These are phyloP conservation scores for Melitaea cinxia DNA, from an alignment of 1,140 invertebrate genomes.

Conservation along the genomic window DNA sequence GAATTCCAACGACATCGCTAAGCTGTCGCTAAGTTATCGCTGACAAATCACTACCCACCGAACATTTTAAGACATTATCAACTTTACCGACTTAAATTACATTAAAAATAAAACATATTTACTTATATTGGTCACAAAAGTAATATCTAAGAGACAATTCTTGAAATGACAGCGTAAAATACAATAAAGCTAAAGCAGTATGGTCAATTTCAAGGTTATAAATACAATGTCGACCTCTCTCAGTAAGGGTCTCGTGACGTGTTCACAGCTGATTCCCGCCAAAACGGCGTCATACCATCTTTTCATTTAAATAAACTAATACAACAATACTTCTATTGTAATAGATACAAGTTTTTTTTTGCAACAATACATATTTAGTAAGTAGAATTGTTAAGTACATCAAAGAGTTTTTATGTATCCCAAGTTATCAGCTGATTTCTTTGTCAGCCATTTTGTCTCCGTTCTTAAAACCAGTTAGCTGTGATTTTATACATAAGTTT, in stretches of 20 bases:
- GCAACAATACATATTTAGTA: constrained; percentile 45
- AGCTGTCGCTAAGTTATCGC: constrained; percentile 13
- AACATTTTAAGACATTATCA: neutral
- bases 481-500: constrained; percentile 37
- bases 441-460: constrained; percentile 47
- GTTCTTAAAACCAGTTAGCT: constrained; percentile 48
- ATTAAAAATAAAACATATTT: neutral
- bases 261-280: constrained; percentile 68
- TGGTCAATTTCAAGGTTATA: constrained; percentile 20
- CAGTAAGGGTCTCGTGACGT: constrained; percentile 35
- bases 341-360: constrained; percentile 39
- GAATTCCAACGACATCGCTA: constrained; percentile 14
- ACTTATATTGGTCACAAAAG: neutral
- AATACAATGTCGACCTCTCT: neutral
- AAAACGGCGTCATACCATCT: constrained; percentile 47
- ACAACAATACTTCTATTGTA: constrained; percentile 20
- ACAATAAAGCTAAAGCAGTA: neutral
- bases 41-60: neutral
- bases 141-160: neutral
- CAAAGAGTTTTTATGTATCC: constrained; percentile 41
- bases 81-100: neutral
- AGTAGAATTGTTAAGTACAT: constrained; percentile 14
- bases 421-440: constrained; percentile 61
- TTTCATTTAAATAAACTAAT: constrained; percentile 41
- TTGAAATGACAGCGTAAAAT: neutral